Evolutionary conservation across 2,888 invertebrate species (phyloP).

Genomic region (Drosophila mercatorum): DNA sequence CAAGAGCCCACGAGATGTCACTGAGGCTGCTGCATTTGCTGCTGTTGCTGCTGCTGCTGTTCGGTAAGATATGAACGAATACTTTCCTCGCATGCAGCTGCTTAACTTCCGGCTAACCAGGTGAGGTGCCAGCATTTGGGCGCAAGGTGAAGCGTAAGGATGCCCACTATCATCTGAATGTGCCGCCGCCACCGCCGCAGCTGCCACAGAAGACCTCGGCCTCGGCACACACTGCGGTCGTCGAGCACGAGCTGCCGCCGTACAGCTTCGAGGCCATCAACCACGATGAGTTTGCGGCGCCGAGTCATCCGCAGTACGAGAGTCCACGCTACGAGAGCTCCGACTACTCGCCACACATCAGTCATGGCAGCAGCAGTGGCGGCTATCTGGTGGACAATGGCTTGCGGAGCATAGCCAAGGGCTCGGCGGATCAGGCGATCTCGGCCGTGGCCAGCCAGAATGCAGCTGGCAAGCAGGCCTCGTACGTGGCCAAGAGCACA

Average conservation of each 20-base stretch:
- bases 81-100: slow-evolving; percentile 10
- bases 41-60: slow-evolving; percentile 61
- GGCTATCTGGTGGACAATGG: slow-evolving; percentile 87
- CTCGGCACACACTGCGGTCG: slow-evolving; percentile 39
- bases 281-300: slow-evolving; percentile 67
- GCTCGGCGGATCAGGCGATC: slow-evolving; percentile 91
- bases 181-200: slow-evolving; percentile 55
- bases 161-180: slow-evolving; percentile 62
- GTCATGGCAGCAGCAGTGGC: slow-evolving; percentile 34
- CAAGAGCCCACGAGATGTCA: slow-evolving; percentile 53
- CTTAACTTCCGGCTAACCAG: slow-evolving; percentile 23
- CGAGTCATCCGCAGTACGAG: slow-evolving; percentile 24
- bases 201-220: slow-evolving; percentile 26
- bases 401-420: slow-evolving; percentile 89
- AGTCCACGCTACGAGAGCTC: slow-evolving; percentile 30
- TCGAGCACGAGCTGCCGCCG: slow-evolving; percentile 70
- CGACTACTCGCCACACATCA: slow-evolving; percentile 43
- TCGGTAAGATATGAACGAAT: slow-evolving; percentile 58
- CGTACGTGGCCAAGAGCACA: slow-evolving; percentile 91
- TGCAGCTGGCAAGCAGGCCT: slow-evolving; percentile 91
- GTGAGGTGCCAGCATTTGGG: slow-evolving; percentile 54
- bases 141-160: slow-evolving; percentile 77
- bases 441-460: slow-evolving; percentile 90
- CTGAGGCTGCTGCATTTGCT: slow-evolving; percentile 52
- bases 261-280: slow-evolving; percentile 74